A percentile compares a stretch with the other conserved stretches of the same genome.
These are phyloP conservation scores for Rhogogaster chlorosoma DNA, from an alignment of 2,888 invertebrate species.

Conservation along the genomic window DNA sequence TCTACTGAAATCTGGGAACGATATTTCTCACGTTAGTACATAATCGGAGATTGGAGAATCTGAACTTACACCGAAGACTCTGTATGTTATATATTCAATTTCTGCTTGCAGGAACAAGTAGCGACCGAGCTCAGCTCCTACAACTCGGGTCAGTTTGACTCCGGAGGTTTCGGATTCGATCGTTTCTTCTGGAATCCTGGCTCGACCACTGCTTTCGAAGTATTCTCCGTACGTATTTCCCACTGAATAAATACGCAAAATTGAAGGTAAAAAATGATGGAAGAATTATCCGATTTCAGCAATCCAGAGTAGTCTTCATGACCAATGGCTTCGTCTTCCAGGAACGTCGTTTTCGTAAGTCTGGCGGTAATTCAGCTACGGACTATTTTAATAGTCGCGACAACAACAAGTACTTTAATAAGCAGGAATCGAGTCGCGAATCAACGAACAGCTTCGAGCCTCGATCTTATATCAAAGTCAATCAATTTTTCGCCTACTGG, in stretches of 20 bases:
- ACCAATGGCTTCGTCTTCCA: slow-evolving; percentile 86
- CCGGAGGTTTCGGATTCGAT: slow-evolving; percentile 74
- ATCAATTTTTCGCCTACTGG: background rate
- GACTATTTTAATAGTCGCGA: too few relatives aligned
- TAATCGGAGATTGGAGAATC: background rate
- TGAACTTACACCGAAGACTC: background rate
- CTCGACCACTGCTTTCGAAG: slow-evolving; percentile 82
- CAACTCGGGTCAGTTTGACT: slow-evolving; percentile 79
- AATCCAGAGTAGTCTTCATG: slow-evolving; percentile 87
- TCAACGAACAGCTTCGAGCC: slow-evolving; percentile 82
- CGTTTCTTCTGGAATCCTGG: slow-evolving; percentile 81
- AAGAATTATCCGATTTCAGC: slow-evolving; percentile 79
- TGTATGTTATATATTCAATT: slow-evolving; percentile 25
- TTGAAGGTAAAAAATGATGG: slow-evolving; percentile 58
- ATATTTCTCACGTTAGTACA: slow-evolving; percentile 80
- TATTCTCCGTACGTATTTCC: slow-evolving; percentile 80
- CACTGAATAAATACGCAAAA: slow-evolving; percentile 63
- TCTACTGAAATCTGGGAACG: slow-evolving; percentile 86
- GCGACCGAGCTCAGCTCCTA: slow-evolving; percentile 83
- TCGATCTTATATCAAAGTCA: background rate
- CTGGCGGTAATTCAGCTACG: background rate
- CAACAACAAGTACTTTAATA: too few relatives aligned
- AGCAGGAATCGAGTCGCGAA: slow-evolving; percentile 68
- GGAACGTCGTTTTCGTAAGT: slow-evolving; percentile 83
- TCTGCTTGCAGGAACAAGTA: slow-evolving; percentile 78